Evolutionary conservation across 2,797 vertebrate species (phyloP), one percentile per base, ranked within the genome.

Genomic region (Sebastes elongatus): DNA sequence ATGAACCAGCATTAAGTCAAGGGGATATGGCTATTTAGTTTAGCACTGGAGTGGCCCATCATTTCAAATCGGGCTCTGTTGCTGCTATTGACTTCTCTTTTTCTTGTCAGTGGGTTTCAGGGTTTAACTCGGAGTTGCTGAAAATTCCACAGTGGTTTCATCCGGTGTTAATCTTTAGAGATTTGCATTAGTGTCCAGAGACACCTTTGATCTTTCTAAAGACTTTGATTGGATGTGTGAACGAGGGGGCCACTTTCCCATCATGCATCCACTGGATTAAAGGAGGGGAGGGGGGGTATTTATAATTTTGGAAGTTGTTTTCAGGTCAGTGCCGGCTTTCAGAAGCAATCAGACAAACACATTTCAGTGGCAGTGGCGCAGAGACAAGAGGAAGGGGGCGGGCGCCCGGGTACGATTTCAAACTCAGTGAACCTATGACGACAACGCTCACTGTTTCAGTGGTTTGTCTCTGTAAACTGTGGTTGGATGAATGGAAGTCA

Each of bases 131-230:
- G 5, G 80, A 85, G 90, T 92, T 86, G 83, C 85, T 89, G 90
- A 93, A 89, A 93, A 96, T 94, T 93, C 93, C 92, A 86, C 84
- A 77, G 89, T 77, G 88, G 93, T 94, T 94, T 94, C 90, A 95
- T 95, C 94, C 92, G 85, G 87, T 85, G 92, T 90, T 95, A 96
- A 96, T 96, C 95, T 95, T 77, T 23, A 74, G 90, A 93, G 95
- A 96, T 96, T 95, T 95, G 94, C 92, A 96, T 95, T 93, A 93
- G 94, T 95, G 94, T 95, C 93, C 88, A 91, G 87, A 92, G 84
- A 87, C 91, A 94, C 91, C 94, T 96, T 95, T 96, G 94, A 96
- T 96, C 95, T 95, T 83, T 86, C 85, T 88, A 82, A 90, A 95
- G 94, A 93, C 93, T 89, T 84, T 95, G 93, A 94, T 95, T 96